These are phyloP conservation scores for Lordiphosa fenestrarum DNA, from an alignment of 2,888 invertebrate genomes.

Conservation along the genomic window DNA sequence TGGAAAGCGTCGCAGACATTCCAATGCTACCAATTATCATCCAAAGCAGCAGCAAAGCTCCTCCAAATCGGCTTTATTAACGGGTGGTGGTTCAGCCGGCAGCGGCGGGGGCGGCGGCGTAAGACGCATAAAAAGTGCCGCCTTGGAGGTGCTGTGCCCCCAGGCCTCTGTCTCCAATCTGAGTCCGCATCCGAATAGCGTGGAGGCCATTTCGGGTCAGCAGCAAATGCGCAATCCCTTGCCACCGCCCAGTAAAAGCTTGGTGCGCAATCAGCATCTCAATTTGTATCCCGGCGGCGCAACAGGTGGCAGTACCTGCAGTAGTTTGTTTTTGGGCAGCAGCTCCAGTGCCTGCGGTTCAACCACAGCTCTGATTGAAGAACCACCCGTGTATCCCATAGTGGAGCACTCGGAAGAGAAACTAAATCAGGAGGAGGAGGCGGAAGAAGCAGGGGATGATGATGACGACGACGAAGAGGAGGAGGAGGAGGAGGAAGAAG, in stretches of 20 bases:
- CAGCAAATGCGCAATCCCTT: constrained; percentile 85
- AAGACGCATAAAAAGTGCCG: constrained; percentile 86
- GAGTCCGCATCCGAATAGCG: constrained; percentile 90
- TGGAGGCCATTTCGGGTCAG: constrained; percentile 86
- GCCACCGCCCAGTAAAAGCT: constrained; percentile 86
- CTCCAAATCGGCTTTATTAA: constrained; percentile 44
- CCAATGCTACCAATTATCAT: constrained; percentile 76
- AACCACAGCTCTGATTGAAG: constrained; percentile 76
- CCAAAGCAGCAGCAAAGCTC: constrained; percentile 42
- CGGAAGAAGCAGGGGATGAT: constrained; percentile 83
- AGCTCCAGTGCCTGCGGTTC: constrained; percentile 66
- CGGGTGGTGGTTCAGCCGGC: constrained; percentile 1
- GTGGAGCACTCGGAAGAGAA: constrained; percentile 91
- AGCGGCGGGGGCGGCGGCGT: constrained; percentile 77
- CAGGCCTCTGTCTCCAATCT: constrained; percentile 86
- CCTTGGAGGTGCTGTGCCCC: constrained; percentile 86
- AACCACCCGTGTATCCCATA: constrained; percentile 85
- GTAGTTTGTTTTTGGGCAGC: constrained; percentile 71
- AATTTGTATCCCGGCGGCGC: constrained; percentile 83
- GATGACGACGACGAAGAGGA: constrained; percentile 76
- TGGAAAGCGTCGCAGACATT: constrained; percentile 79
- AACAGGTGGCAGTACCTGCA: constrained; percentile 52
- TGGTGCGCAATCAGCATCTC: constrained; percentile 86
- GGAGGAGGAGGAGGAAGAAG: constrained; percentile 88
- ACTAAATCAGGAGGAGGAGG: constrained; percentile 84